Evolutionary conservation across 2,113 vertebrate genomes (phyloP), one percentile per base, ranked within the genome.

Genomic region (Periophthalmus modestus): DNA sequence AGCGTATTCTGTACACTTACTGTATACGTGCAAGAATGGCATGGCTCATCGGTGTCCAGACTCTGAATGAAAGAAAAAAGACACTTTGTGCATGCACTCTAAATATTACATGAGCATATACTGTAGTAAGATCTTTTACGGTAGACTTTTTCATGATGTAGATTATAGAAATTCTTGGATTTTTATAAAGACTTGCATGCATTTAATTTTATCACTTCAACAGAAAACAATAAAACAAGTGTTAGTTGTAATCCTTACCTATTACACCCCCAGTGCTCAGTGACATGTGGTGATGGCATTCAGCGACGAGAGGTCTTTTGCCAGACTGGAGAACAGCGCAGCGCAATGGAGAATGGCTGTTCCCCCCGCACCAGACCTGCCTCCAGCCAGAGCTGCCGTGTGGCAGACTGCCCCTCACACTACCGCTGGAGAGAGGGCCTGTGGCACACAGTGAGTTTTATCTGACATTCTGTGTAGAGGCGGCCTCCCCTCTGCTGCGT

Each of bases 371-470:
- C 82, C 80, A 91, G 92, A 67, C 96, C 96, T 0, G 43, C 90
- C 0, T 86, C 92, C 0, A 94, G 94, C 79, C 94, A 92, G 62
- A 90, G 85, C 90, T 98, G 97, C 81, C 93, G 90, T 34, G 89
- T 86, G 47, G 82, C 91, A 0, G 89, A 84, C 14, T 98, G 96
- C 72, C 92, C 94, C 34, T 73, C 87, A 2, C 80, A 78, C 63
- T 95, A 94, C 86, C 88, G 71, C 69, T 98, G 97, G 97, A 94
- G 89, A 10, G 90, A 94, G 5, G 94, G 92, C 74, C 92, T 93
- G 33, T 98, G 96, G 96, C 94, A 95, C 89, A 77, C 91, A 87
- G 97, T 98, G 91, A 96, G 95, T 69, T 4, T 46, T 54, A 28
- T 18, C 71, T 81, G 69, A 70, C 5, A 21, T 5, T 19, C 58